Base-by-base conservation (phyloP, 2,113 vertebrate species). In the Chamaetylas fuelleborni region DNA sequence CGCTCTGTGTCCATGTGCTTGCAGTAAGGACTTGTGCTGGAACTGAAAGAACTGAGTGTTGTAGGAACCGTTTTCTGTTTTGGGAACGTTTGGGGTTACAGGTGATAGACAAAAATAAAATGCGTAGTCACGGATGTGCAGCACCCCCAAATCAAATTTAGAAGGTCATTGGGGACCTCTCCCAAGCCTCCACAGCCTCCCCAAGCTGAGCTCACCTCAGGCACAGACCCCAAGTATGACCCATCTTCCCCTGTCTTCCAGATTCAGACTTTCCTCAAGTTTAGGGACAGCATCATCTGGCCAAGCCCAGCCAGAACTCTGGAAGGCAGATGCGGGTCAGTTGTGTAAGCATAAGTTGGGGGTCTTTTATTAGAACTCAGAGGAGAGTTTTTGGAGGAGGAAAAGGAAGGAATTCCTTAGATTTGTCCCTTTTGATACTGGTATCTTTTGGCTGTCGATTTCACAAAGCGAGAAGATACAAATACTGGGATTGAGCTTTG, bases 381-480 rank as follows among this genome's bases (percentile, higher is more conserved):
- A 81, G 22, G 5, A 66, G 3, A 2, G 2, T 0, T 31, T 64
- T 51, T 56, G 12, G 5, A 40, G 11, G 3, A 5, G 5, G 8
- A 23, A 45, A 28, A 74, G 2, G 14, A 84, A 62, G 33, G 7
- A 71, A 53, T 86, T 54, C 8, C 43, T 77, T 62, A 57, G 12
- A 25, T 57, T 66, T 47, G 12, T 50, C 29, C 14, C 4, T 2
- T 81, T 78, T 42, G 18, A 33, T 42, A 43, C 24, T 36, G 8
- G 10, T 48, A 22, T 22, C 43, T 85, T 81, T 65, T 57, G 36
- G 20, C 48, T 42, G 7, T 26, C 43, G 22, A 42, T 33, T 40
- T 61, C 8, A 56, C 8, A 8, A 72, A 81, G 43, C 51, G 48
- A 81, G 18, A 91, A 20, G 43, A 51, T 54, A 67, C 2, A 81